Evolutionary conservation across 1,140 invertebrate genomes (phyloP).

Genomic region (Bactericera cockerelli): DNA sequence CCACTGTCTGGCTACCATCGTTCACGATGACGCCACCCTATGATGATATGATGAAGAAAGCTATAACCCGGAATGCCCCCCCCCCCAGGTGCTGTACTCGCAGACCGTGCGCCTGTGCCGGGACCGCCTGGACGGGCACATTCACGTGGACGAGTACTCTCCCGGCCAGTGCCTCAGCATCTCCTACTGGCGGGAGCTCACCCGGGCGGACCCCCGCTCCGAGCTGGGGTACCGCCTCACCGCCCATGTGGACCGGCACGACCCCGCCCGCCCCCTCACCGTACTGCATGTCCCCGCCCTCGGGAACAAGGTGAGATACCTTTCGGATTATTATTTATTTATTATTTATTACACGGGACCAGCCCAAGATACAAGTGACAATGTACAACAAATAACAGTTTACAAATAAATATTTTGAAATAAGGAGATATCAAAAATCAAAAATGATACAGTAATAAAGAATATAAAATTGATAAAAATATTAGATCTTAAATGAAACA

Average conservation of each 20-base stretch:
- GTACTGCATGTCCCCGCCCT: slow-evolving; percentile 78
- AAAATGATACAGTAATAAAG: no score
- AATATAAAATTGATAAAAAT: no score
- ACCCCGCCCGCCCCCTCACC: slow-evolving; percentile 62
- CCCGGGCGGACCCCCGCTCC: slow-evolving; percentile 54
- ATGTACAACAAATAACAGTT: no score
- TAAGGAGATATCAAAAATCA: no score
- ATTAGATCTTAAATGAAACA: no score
- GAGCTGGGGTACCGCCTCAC: slow-evolving; percentile 75
- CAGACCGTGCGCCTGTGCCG: slow-evolving; percentile 77
- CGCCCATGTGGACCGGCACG: slow-evolving; percentile 71
- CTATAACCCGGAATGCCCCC: no score
- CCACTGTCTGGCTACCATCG: no score
- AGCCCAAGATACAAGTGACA: no score
- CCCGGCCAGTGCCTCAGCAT: slow-evolving; percentile 75
- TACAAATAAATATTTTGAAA: no score
- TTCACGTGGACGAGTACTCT: slow-evolving; percentile 83
- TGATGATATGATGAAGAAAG: no score
- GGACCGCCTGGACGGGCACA: slow-evolving; percentile 75
- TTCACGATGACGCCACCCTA: no score
- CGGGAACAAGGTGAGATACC: slow-evolving; percentile 39
- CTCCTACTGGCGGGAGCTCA: slow-evolving; percentile 75
- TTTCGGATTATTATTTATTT: not conserved
- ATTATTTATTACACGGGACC: no score
- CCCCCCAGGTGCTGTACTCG: slow-evolving; percentile 73